phyloP scores from a whole-genome alignment of 2,797 vertebrate species.

The Loriculus beryllinus region DNA sequence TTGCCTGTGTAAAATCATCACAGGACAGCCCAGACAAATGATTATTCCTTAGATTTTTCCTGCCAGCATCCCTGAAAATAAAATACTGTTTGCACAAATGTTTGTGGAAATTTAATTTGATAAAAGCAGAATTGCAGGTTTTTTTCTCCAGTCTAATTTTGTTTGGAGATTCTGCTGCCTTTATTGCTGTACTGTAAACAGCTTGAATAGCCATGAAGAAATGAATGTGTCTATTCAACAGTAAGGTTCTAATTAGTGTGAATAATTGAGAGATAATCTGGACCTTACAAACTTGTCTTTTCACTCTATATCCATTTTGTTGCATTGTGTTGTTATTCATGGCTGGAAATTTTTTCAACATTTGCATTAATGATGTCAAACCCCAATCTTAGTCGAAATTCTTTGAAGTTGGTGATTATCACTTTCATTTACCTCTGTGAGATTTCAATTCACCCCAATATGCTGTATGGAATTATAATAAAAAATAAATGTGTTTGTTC shows the following conservation, averaged over 20 bases:
- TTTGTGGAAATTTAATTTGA: not conserved
- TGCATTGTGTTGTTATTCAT: not conserved
- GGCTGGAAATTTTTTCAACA: not conserved
- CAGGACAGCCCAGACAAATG: not conserved
- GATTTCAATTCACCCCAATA: not conserved
- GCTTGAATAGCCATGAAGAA: not conserved
- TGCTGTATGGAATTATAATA: not conserved
- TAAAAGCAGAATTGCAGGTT: not conserved
- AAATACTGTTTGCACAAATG: not conserved
- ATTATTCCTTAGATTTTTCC: not conserved
- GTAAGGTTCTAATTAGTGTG: not conserved
- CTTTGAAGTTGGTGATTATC: not conserved
- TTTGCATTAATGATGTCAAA: not conserved
- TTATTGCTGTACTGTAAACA: not conserved
- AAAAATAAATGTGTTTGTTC: not conserved
- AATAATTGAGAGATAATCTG: not conserved
- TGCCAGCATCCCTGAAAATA: not conserved
- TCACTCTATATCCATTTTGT: not conserved
- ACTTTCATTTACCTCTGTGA: not conserved
- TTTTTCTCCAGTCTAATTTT: constrained; percentile 1
- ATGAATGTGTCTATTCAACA: not conserved
- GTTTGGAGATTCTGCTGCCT: not conserved
- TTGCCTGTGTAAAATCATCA: not conserved
- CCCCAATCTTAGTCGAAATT: not conserved
- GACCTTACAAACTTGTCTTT: not conserved